phyloP scores from a whole-genome alignment of 2,888 invertebrate species.

The Epinotia demarniana region DNA sequence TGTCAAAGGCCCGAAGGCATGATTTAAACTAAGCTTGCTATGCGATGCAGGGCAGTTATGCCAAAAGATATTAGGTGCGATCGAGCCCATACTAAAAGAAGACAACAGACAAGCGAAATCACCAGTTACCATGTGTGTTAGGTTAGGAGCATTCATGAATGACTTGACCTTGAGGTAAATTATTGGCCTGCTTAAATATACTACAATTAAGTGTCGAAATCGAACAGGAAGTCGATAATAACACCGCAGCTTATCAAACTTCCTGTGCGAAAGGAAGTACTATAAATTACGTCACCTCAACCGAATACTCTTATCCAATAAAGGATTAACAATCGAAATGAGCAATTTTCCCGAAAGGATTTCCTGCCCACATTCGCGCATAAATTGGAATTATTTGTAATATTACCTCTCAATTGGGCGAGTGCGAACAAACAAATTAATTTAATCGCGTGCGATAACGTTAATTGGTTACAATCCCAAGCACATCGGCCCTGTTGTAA shows the following conservation, averaged over 20 bases:
- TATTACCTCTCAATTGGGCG: slow-evolving; percentile 44
- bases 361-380: slow-evolving; percentile 3
- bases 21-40: not conserved
- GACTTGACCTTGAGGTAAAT: not conserved
- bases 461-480: slow-evolving; percentile 49
- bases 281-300: slow-evolving; percentile 1
- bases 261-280: slow-evolving; percentile 19
- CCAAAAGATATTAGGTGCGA: too few relatives aligned
- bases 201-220: not conserved
- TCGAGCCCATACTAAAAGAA: too few relatives aligned
- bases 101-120: too few relatives aligned
- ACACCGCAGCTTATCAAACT: slow-evolving; percentile 24
- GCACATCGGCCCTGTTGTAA: not conserved
- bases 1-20: not conserved
- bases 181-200: not conserved
- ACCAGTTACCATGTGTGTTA: too few relatives aligned
- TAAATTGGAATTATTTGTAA: slow-evolving; percentile 31
- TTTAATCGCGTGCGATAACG: slow-evolving; percentile 49
- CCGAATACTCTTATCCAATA: not conserved
- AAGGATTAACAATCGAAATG: slow-evolving; percentile 22
- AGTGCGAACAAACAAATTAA: slow-evolving; percentile 48
- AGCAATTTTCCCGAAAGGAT: slow-evolving; percentile 9
- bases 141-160: too few relatives aligned
- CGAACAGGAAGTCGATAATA: not conserved
- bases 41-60: too few relatives aligned